phyloP scores from a whole-genome alignment of 2,797 vertebrate genomes.

The Anomalospiza imberbis region DNA sequence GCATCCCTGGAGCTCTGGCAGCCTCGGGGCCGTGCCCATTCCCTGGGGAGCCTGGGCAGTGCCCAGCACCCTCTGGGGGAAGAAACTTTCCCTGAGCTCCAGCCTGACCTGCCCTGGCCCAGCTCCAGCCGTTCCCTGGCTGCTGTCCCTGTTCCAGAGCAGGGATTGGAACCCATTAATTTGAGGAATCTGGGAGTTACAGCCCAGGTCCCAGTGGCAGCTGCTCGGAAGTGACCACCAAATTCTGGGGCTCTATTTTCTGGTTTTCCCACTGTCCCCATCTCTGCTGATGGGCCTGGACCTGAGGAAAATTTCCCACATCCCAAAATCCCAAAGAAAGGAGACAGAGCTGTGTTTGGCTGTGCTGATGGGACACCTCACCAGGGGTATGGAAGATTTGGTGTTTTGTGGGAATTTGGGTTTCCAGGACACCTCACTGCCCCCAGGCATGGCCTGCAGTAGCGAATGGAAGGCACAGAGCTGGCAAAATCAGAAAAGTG shows the following conservation, averaged over 20 bases:
- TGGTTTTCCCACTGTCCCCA: neutral
- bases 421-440: neutral
- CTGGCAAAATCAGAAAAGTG: neutral
- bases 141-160: neutral
- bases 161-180: neutral
- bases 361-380: neutral
- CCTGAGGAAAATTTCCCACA: neutral
- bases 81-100: neutral
- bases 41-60: neutral
- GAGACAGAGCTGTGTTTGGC: neutral
- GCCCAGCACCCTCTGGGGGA: neutral
- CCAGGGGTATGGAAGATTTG: accelerated
- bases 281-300: neutral
- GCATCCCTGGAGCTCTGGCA: neutral
- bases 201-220: neutral
- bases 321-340: neutral
- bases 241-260: neutral
- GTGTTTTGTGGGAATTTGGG: neutral
- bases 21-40: neutral
- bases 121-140: neutral
- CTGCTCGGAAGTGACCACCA: neutral
- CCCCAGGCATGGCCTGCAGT: neutral
- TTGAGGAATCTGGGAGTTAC: neutral
- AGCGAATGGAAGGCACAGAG: neutral
- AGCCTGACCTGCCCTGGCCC: neutral